phyloP scores from a whole-genome alignment of 2,888 invertebrate genomes.

The Dioctria linearis region DNA sequence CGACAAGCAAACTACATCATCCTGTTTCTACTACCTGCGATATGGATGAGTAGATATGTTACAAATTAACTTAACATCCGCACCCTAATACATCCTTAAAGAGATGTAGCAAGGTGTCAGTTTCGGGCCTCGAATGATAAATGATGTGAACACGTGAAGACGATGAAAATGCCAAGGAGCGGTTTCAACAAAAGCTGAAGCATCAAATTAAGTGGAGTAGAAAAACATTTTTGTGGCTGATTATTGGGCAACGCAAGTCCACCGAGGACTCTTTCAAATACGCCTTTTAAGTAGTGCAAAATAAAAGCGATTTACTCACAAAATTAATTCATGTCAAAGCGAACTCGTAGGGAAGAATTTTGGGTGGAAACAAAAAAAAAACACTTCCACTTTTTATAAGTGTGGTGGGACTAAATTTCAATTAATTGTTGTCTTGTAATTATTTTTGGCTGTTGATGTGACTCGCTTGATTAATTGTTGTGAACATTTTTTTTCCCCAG shows the following conservation, averaged over 20 bases:
- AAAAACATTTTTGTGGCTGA: slow-evolving; percentile 44
- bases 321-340: slow-evolving; percentile 42
- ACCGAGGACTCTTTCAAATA: neutral
- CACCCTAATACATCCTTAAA: slow-evolving; percentile 44
- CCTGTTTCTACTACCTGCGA: neutral
- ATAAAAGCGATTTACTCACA: slow-evolving; percentile 23
- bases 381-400: neutral
- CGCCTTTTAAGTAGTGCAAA: slow-evolving; percentile 12
- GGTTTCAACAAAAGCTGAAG: slow-evolving; percentile 44
- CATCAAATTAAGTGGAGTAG: slow-evolving; percentile 51
- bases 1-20: neutral
- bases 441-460: neutral
- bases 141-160: slow-evolving; percentile 52
- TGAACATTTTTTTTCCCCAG: neutral
- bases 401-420: slow-evolving; percentile 3
- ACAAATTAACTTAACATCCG: slow-evolving; percentile 54
- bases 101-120: slow-evolving; percentile 46
- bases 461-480: slow-evolving; percentile 34
- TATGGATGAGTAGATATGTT: slow-evolving; percentile 35
- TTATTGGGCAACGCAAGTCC: slow-evolving; percentile 32
- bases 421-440: slow-evolving; percentile 22
- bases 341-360: neutral
- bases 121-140: slow-evolving; percentile 44
- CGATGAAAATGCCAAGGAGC: slow-evolving; percentile 52
- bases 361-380: neutral